These are phyloP conservation scores for Tachystola acroxantha DNA, from an alignment of 2,888 invertebrate genomes.

Conservation along the genomic window DNA sequence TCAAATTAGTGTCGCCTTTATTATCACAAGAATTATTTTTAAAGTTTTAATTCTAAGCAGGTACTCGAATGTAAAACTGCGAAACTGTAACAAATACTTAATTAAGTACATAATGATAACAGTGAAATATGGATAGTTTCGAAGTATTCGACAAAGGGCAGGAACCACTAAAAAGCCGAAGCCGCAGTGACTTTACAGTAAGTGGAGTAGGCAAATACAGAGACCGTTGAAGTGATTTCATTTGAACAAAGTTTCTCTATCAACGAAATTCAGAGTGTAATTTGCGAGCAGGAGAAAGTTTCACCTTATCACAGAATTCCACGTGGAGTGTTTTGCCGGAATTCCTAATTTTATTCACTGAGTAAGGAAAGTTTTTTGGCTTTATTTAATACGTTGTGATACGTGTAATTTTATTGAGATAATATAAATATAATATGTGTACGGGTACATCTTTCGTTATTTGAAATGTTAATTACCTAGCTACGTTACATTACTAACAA, in stretches of 20 bases:
- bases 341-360: conserved; percentile 58
- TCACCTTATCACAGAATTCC: conserved; percentile 71
- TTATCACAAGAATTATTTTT: too few relatives aligned
- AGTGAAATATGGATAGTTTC: too few relatives aligned
- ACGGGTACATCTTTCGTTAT: too few relatives aligned
- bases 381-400: conserved; percentile 11
- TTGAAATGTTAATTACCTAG: too few relatives aligned
- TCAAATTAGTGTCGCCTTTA: too few relatives aligned
- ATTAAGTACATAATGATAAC: too few relatives aligned
- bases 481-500: too few relatives aligned
- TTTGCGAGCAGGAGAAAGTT: conserved; percentile 70
- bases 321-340: conserved; percentile 71
- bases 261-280: conserved; percentile 69
- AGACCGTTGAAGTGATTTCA: conserved; percentile 65
- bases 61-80: too few relatives aligned
- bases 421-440: background rate
- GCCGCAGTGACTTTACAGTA: conserved; percentile 45
- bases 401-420: background rate
- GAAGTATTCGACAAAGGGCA: too few relatives aligned
- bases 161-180: conserved; percentile 33
- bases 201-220: conserved; percentile 55
- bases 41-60: too few relatives aligned
- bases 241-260: conserved; percentile 70
- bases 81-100: too few relatives aligned
- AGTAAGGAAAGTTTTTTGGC: conserved; percentile 27